Evolutionary conservation across 2,113 vertebrate genomes (phyloP).

Genomic region (Chamaea fasciata): DNA sequence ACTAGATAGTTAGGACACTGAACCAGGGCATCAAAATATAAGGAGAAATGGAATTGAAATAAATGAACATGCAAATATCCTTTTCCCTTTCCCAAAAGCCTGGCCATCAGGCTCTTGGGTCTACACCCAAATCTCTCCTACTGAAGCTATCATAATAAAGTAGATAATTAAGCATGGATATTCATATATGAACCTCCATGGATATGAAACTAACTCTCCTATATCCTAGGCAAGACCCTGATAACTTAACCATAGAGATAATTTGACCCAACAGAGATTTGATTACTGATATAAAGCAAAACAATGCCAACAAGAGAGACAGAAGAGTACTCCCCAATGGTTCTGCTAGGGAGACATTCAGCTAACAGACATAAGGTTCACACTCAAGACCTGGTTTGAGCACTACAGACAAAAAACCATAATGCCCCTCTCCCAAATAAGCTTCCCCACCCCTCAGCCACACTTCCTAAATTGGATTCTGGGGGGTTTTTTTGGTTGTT

Average conservation of each 20-base stretch:
- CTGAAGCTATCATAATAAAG: background rate
- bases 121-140: background rate
- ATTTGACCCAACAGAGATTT: slow-evolving; percentile 37
- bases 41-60: background rate
- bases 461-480: background rate
- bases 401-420: background rate
- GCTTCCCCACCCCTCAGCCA: background rate
- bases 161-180: background rate
- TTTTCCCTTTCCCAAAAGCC: background rate
- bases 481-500: too few relatives aligned
- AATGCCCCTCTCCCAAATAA: background rate
- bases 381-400: background rate
- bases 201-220: background rate
- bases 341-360: background rate
- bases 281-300: slow-evolving; percentile 46
- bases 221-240: background rate
- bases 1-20: background rate
- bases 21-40: background rate
- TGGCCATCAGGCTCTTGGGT: background rate
- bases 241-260: background rate
- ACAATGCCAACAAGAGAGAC: background rate
- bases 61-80: background rate
- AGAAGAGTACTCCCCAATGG: background rate
- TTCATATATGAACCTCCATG: background rate
- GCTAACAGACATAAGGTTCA: background rate